These are phyloP conservation scores for Pseudomugil gertrudae DNA, from an alignment of 2,797 vertebrate species.

Conservation along the genomic window DNA sequence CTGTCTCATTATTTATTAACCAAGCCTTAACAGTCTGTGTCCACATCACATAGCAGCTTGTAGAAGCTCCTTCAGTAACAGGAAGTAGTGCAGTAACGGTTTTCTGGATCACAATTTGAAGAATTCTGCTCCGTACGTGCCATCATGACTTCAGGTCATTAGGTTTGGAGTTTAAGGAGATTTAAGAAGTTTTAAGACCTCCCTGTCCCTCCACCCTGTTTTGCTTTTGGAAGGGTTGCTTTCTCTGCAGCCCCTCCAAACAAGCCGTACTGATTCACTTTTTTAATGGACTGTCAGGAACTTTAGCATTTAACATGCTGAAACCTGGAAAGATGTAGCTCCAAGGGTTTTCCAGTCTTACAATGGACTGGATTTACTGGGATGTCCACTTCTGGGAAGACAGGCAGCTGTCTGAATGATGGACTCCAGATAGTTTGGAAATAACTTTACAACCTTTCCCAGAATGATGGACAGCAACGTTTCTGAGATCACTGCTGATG, in stretches of 20 bases:
- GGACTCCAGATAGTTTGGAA: not conserved
- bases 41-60: not conserved
- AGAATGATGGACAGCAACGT: not conserved
- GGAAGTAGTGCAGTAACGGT: not conserved
- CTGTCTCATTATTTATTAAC: too few relatives aligned
- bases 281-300: not conserved
- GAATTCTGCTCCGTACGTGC: not conserved
- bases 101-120: too few relatives aligned
- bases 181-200: too few relatives aligned
- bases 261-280: not conserved
- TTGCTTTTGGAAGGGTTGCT: too few relatives aligned
- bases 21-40: not conserved
- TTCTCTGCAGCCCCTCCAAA: too few relatives aligned
- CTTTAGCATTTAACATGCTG: not conserved
- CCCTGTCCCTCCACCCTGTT: too few relatives aligned
- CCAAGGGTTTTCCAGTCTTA: not conserved
- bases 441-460: not conserved
- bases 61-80: not conserved
- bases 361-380: too few relatives aligned
- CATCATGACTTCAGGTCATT: not conserved
- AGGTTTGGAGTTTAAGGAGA: too few relatives aligned
- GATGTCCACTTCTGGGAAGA: too few relatives aligned
- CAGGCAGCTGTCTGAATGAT: too few relatives aligned
- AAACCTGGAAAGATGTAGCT: not conserved
- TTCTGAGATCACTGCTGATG: not conserved